These are phyloP conservation scores for Apodemus agrarius DNA, from an alignment of 2,797 vertebrate species.

Conservation along the genomic window DNA sequence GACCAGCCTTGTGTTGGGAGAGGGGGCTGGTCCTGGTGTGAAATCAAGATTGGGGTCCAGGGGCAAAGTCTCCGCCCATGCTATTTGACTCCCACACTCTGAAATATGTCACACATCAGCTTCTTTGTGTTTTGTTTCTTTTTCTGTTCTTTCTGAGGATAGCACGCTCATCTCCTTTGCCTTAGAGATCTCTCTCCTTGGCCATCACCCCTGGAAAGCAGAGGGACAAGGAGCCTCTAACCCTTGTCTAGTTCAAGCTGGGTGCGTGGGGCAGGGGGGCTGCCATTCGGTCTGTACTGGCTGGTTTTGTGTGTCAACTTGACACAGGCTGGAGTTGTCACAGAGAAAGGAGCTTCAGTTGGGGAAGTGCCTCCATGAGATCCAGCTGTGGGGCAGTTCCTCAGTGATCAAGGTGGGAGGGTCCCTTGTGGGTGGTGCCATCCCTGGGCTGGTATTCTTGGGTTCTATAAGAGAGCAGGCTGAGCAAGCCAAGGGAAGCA, in stretches of 20 bases:
- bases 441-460: too few species aligned
- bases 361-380: too few species aligned
- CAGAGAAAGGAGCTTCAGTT: too few species aligned
- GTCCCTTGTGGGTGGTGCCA: too few species aligned
- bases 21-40: background rate
- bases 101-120: background rate
- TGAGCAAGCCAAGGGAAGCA: too few species aligned
- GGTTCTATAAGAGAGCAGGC: too few species aligned
- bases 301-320: too few species aligned
- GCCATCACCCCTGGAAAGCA: background rate
- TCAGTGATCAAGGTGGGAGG: too few species aligned
- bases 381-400: too few species aligned
- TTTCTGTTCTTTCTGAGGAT: slow-evolving; percentile 22
- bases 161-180: background rate
- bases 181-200: slow-evolving; percentile 21
- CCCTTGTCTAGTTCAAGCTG: background rate
- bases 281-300: background rate
- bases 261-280: background rate
- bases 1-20: slow-evolving; percentile 32
- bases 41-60: background rate
- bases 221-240: background rate
- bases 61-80: background rate
- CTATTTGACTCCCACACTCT: background rate
- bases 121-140: background rate
- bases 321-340: too few species aligned